Base-by-base conservation (phyloP, 2,888 invertebrate species). In the Caenorhabditis sp. region DNA sequence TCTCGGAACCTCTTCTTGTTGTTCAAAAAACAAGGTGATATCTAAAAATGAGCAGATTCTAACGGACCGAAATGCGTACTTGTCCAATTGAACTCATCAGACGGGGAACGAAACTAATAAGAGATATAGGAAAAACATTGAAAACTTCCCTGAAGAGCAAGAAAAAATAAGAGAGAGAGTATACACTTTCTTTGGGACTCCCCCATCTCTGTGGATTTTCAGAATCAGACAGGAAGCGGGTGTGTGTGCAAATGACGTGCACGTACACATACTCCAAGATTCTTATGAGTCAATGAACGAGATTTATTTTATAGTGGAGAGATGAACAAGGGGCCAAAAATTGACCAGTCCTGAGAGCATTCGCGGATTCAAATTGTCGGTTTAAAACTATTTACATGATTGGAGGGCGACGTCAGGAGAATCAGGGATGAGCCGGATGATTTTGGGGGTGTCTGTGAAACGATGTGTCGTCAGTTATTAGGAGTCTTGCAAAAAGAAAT, bases 171-270 rank as follows among this genome's bases (percentile, higher is more conserved):
- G 10, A 19, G 5, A 0, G 19, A 47, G 19, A 19, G 19, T 47
- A 19, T 19, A n/a, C 19, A 38, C 12, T 38, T 47, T 19, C n/a
- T 47, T 47, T 5, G 19, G 47, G 19, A n/a, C 19, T 19, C 47
- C 47, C 38, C 38, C 31, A 31, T 31, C 31, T 7, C 31, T 31
- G 12, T 38, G 38, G 12, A 61, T 41, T 38, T 61, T 38, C 22
- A 22, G 22, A 47, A 47, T 63, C 63, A 63, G 63, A 63, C 63
- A 63, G 63, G 63, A 63, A 63, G 44, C 28, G 63, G 44, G 61
- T 63, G 61, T 63, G 63, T 63, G 63, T 63, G 63, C 63, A 63
- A 63, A 63, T 63, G 63, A 63, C 63, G 61, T 61, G 59, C 12
- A 58, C 16, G n/a, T 35, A 22, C 22, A 59, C 38, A 31, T 38